phyloP scores from a whole-genome alignment of 1,140 invertebrate species.

The Meloidogyne chitwoodi region DNA sequence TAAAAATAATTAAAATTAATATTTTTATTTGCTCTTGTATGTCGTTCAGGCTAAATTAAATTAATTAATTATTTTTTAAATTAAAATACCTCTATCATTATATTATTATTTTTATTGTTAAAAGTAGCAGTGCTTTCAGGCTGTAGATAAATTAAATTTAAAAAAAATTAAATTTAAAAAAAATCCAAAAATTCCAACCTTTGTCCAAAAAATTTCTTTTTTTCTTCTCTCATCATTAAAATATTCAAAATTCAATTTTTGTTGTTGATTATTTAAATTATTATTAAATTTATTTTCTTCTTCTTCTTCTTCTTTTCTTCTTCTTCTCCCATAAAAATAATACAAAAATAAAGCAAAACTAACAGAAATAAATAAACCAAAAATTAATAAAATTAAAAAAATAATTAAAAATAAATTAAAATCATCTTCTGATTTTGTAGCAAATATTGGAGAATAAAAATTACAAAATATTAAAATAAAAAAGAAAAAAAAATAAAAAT shows the following conservation, averaged over 20 bases:
- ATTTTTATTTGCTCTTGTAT: too few species aligned
- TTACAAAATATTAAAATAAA: neutral
- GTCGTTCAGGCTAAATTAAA: too few species aligned
- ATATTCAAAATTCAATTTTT: neutral
- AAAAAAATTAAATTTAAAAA: too few species aligned
- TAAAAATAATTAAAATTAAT: neutral
- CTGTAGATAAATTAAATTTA: too few species aligned
- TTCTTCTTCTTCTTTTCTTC: neutral
- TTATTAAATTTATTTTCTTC: neutral
- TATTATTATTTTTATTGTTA: too few species aligned
- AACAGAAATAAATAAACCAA: neutral
- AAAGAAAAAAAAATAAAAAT: neutral
- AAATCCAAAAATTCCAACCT: neutral
- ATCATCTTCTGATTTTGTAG: neutral
- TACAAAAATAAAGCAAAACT: constrained; percentile 2
- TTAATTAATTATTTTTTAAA: too few species aligned
- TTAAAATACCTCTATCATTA: too few species aligned
- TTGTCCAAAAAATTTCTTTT: neutral
- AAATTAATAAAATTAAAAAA: constrained; percentile 8
- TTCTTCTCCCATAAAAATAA: too few species aligned
- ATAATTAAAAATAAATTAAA: constrained; percentile 6
- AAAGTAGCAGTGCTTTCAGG: too few species aligned
- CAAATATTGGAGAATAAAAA: neutral
- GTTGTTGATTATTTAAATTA: neutral
- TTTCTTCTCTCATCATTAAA: neutral